Percentiles rank a stretch among this genome's conserved stretches.
phyloP scores from a whole-genome alignment of 1,140 invertebrate species.

The Galleria mellonella region DNA sequence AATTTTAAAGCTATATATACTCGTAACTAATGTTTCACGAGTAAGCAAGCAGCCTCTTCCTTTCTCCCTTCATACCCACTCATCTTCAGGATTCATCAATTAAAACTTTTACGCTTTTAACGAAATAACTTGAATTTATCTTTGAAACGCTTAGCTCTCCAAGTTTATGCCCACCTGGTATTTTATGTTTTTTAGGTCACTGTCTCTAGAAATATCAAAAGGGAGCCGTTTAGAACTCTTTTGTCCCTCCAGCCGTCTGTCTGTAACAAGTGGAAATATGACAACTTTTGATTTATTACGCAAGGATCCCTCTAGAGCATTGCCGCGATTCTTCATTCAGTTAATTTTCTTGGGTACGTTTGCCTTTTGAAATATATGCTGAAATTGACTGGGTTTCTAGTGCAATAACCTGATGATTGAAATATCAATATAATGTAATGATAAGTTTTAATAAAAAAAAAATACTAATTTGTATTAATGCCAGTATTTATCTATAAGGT shows the following conservation, averaged over 20 bases:
- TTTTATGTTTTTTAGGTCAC: constrained; percentile 6
- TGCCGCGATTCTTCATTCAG: constrained; percentile 1
- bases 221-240: background rate
- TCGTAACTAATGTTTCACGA: too few species aligned
- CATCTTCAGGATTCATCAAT: constrained; percentile 22
- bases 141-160: constrained; percentile 15
- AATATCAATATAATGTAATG: too few species aligned
- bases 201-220: background rate
- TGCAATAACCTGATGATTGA: too few species aligned
- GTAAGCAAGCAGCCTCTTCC: background rate
- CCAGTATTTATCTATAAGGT: too few species aligned
- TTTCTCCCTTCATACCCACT: constrained; percentile 12
- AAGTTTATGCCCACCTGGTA: constrained; percentile 18
- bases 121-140: constrained; percentile 31
- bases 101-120: constrained; percentile 34
- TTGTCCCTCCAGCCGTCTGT: constrained; percentile 1
- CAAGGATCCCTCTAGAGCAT: background rate
- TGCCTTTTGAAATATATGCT: too few species aligned
- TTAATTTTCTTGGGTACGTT: background rate
- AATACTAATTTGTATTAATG: too few species aligned
- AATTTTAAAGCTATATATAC: constrained; percentile 1
- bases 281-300: constrained; percentile 3
- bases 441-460: too few species aligned
- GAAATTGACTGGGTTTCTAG: too few species aligned
- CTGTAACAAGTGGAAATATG: background rate